Conservation (phyloP, 2,113 vertebrate genomes). For the Alligator sinensis region DNA sequence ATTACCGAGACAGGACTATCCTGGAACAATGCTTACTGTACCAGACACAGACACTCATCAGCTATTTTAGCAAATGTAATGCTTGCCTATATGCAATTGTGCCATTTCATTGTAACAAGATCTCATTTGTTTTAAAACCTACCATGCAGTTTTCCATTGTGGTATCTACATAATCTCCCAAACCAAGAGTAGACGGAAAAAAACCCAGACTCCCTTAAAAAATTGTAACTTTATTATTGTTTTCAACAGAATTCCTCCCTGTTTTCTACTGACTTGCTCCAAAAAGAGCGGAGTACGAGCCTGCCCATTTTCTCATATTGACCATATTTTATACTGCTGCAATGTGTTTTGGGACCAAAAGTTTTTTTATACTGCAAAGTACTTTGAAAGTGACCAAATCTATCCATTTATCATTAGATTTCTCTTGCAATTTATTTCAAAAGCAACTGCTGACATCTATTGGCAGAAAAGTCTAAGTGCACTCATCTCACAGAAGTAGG, state of each 20-base stretch:
- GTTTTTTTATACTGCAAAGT: not conserved
- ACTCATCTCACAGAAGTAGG: not conserved
- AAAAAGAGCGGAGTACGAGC: not conserved
- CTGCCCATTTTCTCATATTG: not conserved
- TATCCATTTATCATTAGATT: slow-evolving; percentile 15
- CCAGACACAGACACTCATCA: not conserved
- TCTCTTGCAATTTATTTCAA: slow-evolving; percentile 56
- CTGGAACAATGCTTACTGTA: not conserved
- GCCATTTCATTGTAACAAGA: not conserved
- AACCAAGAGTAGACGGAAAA: not conserved
- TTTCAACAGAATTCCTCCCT: not conserved
- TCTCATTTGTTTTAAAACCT: not conserved
- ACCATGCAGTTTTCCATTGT: not conserved
- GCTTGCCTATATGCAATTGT: not conserved
- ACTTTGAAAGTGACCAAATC: slow-evolving; percentile 19
- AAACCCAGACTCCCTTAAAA: not conserved
- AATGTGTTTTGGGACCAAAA: not conserved
- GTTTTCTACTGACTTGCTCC: not conserved
- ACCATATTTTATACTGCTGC: not conserved
- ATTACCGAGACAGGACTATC: not conserved
- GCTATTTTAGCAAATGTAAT: not conserved
- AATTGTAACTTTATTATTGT: not conserved
- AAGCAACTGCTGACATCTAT: slow-evolving; percentile 79
- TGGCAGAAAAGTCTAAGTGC: slow-evolving; percentile 31
- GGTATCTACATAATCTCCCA: not conserved